phyloP scores from a whole-genome alignment of 2,797 vertebrate species.

The Lycodopsis pacificus region DNA sequence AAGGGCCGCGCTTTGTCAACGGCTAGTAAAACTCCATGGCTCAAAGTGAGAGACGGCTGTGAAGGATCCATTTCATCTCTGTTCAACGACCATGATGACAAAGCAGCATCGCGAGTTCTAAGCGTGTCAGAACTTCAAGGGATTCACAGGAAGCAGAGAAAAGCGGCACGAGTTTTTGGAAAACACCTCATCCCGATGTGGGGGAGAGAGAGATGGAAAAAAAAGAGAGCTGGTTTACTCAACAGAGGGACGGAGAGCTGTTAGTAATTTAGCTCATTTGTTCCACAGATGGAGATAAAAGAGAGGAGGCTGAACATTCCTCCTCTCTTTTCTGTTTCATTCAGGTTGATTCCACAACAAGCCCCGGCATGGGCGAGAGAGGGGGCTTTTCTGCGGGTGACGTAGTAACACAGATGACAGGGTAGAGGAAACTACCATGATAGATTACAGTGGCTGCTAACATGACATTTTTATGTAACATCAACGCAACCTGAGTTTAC shows the following conservation, averaged over 20 bases:
- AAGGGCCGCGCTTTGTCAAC: constrained; percentile 60
- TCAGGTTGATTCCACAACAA: constrained; percentile 70
- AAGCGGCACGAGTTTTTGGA: constrained; percentile 66
- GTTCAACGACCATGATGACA: constrained; percentile 67
- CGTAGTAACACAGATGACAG: constrained; percentile 48
- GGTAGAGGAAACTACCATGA: constrained; percentile 60
- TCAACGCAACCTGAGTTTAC: constrained; percentile 40
- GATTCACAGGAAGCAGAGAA: constrained; percentile 65
- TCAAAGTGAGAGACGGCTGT: constrained; percentile 55
- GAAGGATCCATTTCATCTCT: constrained; percentile 71
- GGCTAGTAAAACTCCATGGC: constrained; percentile 61
- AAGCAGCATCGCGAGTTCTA: constrained; percentile 56
- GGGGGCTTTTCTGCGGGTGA: constrained; percentile 66
- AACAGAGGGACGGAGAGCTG: constrained; percentile 63
- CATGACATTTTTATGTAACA: constrained; percentile 33
- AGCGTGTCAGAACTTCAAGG: constrained; percentile 69
- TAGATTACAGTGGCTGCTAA: constrained; percentile 46
- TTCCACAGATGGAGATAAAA: constrained; percentile 80
- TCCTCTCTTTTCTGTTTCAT: constrained; percentile 65
- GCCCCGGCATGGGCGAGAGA: constrained; percentile 51
- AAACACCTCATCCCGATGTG: constrained; percentile 70
- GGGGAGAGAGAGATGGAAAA: constrained; percentile 2
- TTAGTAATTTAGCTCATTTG: constrained; percentile 79
- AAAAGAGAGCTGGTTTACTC: constrained; percentile 54
- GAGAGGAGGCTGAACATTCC: constrained; percentile 67